These are phyloP conservation scores for Phyllotis vaccarum DNA, from an alignment of 2,797 vertebrate genomes.

Conservation along the genomic window DNA sequence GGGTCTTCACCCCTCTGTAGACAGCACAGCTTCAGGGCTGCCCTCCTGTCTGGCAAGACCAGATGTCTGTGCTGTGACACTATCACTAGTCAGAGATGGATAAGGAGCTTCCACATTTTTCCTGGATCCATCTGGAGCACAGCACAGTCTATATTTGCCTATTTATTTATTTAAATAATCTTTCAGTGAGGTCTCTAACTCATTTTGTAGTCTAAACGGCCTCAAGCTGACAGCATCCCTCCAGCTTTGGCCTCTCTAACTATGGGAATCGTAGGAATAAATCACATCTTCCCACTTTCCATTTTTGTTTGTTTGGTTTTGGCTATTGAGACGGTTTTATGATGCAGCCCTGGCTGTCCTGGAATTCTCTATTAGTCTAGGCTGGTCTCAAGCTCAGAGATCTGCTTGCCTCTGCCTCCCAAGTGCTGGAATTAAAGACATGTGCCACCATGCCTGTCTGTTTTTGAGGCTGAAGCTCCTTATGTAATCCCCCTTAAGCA, in stretches of 20 bases:
- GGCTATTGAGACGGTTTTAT: neutral
- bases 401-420: neutral
- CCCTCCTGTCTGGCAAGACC: neutral
- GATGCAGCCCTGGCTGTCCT: neutral
- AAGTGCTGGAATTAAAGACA: neutral
- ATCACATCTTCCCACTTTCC: neutral
- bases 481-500: neutral
- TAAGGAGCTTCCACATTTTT: neutral
- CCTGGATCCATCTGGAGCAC: neutral
- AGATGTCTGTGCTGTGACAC: neutral
- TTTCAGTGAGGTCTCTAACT: neutral
- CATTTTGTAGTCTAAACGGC: neutral
- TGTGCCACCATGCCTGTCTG: neutral
- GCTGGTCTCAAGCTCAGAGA: neutral
- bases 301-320: neutral
- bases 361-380: neutral
- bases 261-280: neutral
- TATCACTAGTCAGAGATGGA: constrained; percentile 4
- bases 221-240: neutral
- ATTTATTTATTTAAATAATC: neutral
- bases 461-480: neutral
- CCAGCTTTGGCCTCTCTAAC: neutral
- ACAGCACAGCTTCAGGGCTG: too few species aligned
- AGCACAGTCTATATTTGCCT: neutral
- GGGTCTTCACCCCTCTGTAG: too few species aligned